These are phyloP conservation scores for Psittacula echo DNA, from an alignment of 2,797 vertebrate species.

Conservation along the genomic window DNA sequence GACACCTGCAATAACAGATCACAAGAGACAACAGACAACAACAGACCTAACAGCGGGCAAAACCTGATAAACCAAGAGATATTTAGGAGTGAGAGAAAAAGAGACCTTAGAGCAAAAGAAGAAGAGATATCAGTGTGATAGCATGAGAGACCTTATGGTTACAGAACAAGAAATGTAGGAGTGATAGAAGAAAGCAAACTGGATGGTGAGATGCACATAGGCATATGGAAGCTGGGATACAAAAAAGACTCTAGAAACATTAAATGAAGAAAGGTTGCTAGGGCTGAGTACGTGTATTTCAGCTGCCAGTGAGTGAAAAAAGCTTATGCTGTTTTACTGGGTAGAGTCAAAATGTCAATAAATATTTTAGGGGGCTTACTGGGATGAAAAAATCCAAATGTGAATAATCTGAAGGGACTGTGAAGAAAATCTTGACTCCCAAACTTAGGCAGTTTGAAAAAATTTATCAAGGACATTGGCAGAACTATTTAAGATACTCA, in stretches of 20 bases:
- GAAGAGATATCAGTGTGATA: constrained; percentile 11
- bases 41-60: constrained; percentile 35
- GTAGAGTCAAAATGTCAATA: not conserved
- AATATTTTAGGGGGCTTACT: not conserved
- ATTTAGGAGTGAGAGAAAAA: constrained; percentile 23
- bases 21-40: constrained; percentile 7
- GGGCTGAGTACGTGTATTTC: not conserved
- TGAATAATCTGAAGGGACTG: not conserved
- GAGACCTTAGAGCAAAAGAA: constrained; percentile 24
- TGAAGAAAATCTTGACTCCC: not conserved
- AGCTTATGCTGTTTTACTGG: not conserved
- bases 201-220: not conserved
- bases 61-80: constrained; percentile 18
- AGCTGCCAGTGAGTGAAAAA: not conserved
- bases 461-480: not conserved
- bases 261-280: not conserved
- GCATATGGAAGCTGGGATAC: not conserved
- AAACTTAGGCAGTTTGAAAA: not conserved
- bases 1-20: not conserved
- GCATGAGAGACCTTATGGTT: not conserved
- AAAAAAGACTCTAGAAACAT: not conserved
- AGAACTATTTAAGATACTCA: not conserved
- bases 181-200: constrained; percentile 14
- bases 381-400: not conserved
- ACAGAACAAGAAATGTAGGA: not conserved